Percentiles rank a stretch among this genome's conserved stretches.
Evolutionary conservation across 37 sponge, comb jelly and placozoan species (phyloP).

Genomic region (Crambe crambe): DNA sequence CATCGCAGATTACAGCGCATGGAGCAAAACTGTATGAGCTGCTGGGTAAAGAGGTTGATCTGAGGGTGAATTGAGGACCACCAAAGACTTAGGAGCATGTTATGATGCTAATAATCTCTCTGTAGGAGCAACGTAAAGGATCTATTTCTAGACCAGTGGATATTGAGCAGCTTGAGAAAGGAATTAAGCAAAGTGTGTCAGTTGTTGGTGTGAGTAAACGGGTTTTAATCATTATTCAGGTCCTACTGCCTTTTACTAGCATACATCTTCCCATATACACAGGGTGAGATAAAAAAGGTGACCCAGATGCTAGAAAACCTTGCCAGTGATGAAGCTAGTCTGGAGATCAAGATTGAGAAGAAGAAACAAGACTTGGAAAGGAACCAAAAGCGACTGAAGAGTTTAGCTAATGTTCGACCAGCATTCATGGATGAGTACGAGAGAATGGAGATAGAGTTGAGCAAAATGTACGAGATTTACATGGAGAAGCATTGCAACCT

Average conservation of each 20-base stretch:
- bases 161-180: constrained; percentile 84
- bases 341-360: constrained; percentile 95
- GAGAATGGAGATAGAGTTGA: constrained; percentile 84
- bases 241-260: neutral
- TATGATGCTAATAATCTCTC: neutral
- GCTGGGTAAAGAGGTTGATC: constrained; percentile 85
- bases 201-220: constrained; percentile 64
- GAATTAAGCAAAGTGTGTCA: constrained; percentile 62
- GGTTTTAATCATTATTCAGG: neutral
- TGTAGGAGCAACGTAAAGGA: constrained; percentile 61
- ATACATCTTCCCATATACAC: neutral
- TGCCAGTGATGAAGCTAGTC: constrained; percentile 91
- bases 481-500: constrained; percentile 92
- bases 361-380: constrained; percentile 94
- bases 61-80: constrained; percentile 55
- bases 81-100: neutral
- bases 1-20: constrained; percentile 88
- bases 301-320: constrained; percentile 80
- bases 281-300: constrained; percentile 81
- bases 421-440: constrained; percentile 99
- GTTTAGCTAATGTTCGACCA: constrained; percentile 93
- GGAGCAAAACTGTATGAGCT: constrained; percentile 94
- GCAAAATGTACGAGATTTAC: constrained; percentile 86
- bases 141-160: constrained; percentile 83
- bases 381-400: constrained; percentile 87